These are phyloP conservation scores for Zoanthus solanderi DNA, from an alignment of 92 coral and sea anemone species.

Conservation along the genomic window DNA sequence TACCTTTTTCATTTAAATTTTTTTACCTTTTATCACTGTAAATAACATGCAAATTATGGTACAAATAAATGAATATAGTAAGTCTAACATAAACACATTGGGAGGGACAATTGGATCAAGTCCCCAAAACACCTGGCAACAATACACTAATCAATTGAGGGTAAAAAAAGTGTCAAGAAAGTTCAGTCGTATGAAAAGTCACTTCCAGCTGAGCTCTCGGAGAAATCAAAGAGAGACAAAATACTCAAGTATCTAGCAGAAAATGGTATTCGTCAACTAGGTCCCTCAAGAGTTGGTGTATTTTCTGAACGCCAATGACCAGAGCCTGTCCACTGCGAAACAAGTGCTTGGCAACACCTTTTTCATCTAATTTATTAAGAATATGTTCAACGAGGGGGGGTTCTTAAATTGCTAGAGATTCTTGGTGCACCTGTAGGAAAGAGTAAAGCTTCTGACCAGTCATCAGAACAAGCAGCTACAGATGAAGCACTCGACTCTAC, in stretches of 20 bases:
- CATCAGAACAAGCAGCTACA: conserved; percentile 1
- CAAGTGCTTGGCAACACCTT: conserved; percentile 11
- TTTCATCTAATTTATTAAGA: conserved; percentile 26
- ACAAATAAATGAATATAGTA: neutral
- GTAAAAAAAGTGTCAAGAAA: conserved; percentile 28
- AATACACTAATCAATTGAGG: conserved; percentile 36
- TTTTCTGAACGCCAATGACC: conserved; percentile 52
- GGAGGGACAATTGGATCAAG: conserved; percentile 38
- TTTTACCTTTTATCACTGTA: too few relatives aligned
- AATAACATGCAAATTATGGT: too few relatives aligned
- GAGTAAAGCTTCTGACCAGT: neutral
- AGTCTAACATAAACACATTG: conserved; percentile 11
- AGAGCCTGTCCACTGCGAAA: conserved; percentile 58
- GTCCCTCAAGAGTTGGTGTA: conserved; percentile 35
- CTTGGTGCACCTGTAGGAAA: neutral
- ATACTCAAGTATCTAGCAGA: conserved; percentile 70
- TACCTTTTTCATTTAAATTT: too few relatives aligned
- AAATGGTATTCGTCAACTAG: conserved; percentile 70
- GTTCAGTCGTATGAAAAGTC: conserved; percentile 24
- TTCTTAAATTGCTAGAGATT: neutral
- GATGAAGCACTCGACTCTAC: conserved; percentile 5
- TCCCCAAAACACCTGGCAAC: conserved; percentile 25
- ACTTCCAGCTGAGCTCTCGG: conserved; percentile 12
- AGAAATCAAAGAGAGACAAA: conserved; percentile 53
- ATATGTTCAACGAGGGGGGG: conserved; percentile 8